A percentile compares a stretch with the other conserved stretches of the same genome.
phyloP scores from a whole-genome alignment of 1,140 invertebrate genomes.

The Phenacoccus solenopsis region DNA sequence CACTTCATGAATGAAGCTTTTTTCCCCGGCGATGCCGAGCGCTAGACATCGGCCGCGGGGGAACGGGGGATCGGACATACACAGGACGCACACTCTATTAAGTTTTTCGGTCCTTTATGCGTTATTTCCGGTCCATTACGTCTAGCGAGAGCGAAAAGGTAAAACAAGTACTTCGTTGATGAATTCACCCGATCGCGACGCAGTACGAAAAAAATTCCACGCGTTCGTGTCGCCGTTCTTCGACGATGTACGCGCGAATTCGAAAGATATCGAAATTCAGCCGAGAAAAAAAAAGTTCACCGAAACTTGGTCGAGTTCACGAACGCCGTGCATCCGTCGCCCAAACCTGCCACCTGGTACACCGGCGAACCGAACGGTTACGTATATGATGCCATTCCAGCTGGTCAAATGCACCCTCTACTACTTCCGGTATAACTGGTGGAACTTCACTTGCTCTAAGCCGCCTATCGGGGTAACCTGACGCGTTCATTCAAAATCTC shows the following conservation, averaged over 20 bases:
- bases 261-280: background rate
- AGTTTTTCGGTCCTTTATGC: constrained; percentile 13
- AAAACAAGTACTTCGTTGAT: background rate
- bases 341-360: background rate
- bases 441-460: constrained; percentile 11
- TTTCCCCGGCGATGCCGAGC: background rate
- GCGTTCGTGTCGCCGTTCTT: no score
- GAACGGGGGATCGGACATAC: background rate
- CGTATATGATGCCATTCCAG: background rate
- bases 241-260: background rate
- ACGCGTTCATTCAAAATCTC: constrained; percentile 6
- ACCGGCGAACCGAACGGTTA: background rate
- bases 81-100: constrained; percentile 15
- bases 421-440: constrained; percentile 4
- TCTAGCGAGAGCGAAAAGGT: background rate
- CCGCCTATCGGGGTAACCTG: background rate
- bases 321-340: background rate
- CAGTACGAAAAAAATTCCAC: no score
- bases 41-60: background rate
- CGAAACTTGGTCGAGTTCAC: background rate
- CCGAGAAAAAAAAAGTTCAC: background rate
- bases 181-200: no score
- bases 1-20: constrained; percentile 14
- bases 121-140: constrained; percentile 7
- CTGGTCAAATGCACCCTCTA: constrained; percentile 11